Evolutionary conservation across 2,888 invertebrate genomes (phyloP).

Genomic region (Therioaphis trifolii): DNA sequence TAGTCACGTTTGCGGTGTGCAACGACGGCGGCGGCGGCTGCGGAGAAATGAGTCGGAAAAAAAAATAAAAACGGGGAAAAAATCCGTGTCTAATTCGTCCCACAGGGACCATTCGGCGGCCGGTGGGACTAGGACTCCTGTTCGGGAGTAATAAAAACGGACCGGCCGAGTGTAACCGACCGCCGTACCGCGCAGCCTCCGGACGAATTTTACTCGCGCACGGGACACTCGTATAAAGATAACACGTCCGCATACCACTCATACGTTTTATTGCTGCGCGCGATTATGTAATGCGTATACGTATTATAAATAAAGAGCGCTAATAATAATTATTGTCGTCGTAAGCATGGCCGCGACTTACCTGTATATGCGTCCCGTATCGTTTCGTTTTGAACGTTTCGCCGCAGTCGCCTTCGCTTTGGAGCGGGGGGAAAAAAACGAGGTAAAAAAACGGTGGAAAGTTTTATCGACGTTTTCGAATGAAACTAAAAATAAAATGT

Average conservation of each 20-base stretch:
- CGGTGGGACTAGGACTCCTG: conserved; percentile 8
- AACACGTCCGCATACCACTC: conserved; percentile 15
- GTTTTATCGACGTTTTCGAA: too few relatives aligned
- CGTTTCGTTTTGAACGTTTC: not conserved
- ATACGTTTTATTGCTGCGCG: conserved; percentile 2
- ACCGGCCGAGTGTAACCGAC: conserved; percentile 2
- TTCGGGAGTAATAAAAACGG: conserved; percentile 41
- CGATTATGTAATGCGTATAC: not conserved
- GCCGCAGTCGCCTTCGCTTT: too few relatives aligned
- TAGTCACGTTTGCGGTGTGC: conserved; percentile 44
- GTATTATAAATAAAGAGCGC: not conserved
- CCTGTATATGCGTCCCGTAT: too few relatives aligned
- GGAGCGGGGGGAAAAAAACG: not conserved
- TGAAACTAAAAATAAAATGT: too few relatives aligned
- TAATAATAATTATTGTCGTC: not conserved
- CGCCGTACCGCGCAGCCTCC: too few relatives aligned
- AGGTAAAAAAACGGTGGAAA: not conserved
- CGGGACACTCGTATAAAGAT: conserved; percentile 51
- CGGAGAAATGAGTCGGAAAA: not conserved
- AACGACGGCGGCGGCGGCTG: not conserved
- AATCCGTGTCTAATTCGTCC: conserved; percentile 58
- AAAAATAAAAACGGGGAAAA: conserved; percentile 21
- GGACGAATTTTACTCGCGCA: conserved; percentile 37
- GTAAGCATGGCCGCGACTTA: too few relatives aligned
- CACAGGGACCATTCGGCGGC: conserved; percentile 43